phyloP scores from a whole-genome alignment of 2,113 vertebrate species.

The Turnix velox region DNA sequence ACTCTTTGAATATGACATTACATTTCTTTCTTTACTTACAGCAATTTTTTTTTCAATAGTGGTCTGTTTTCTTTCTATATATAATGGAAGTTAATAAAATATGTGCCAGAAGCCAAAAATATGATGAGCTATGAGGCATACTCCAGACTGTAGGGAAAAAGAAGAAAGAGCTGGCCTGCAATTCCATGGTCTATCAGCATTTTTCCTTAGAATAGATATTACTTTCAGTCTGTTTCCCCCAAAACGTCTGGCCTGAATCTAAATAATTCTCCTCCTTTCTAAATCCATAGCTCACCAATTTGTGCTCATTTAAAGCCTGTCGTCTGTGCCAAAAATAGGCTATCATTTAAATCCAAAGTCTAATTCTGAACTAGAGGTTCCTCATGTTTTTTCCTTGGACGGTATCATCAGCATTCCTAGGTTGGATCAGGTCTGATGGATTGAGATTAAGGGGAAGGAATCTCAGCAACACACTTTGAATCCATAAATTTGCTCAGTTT shows the following conservation, averaged over 20 bases:
- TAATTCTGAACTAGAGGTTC: background rate
- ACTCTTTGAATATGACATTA: slow-evolving; percentile 23
- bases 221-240: background rate
- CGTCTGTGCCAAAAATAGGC: background rate
- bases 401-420: background rate
- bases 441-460: background rate
- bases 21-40: background rate
- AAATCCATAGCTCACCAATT: background rate
- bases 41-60: slow-evolving; percentile 27
- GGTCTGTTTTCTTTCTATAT: slow-evolving; percentile 64
- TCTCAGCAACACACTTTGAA: background rate
- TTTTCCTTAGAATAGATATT: slow-evolving; percentile 30
- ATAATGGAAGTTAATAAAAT: slow-evolving; percentile 68
- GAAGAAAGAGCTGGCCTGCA: slow-evolving; percentile 33
- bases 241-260: background rate
- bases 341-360: background rate
- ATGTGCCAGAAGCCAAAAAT: slow-evolving; percentile 63
- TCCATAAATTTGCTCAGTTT: background rate
- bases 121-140: slow-evolving; percentile 60
- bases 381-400: background rate
- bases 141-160: slow-evolving; percentile 47
- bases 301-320: slow-evolving; percentile 8
- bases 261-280: background rate
- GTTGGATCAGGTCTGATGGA: background rate
- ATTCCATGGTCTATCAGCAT: slow-evolving; percentile 2